Percentiles rank a stretch among this genome's conserved stretches.
These are phyloP conservation scores for Pogonomyrmex californicus DNA, from an alignment of 1,140 invertebrate species.

Conservation along the genomic window DNA sequence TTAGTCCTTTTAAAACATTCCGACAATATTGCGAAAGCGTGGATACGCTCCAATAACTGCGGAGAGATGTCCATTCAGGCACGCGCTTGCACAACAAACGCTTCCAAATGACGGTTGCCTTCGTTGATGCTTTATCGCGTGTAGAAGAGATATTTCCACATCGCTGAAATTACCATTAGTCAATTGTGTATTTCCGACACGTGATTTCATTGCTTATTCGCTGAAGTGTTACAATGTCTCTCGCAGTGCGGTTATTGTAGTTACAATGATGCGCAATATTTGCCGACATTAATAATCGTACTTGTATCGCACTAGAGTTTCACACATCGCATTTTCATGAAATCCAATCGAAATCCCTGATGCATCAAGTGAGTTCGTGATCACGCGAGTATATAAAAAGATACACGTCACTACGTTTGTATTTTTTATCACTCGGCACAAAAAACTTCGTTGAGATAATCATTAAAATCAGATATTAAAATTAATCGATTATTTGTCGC, in stretches of 20 bases:
- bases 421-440: constrained; percentile 6
- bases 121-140: constrained; percentile 6
- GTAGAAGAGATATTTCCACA: constrained; percentile 27
- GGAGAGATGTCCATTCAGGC: constrained; percentile 5
- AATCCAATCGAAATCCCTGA: constrained; percentile 12
- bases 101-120: constrained; percentile 3
- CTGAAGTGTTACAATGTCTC: constrained; percentile 35
- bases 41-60: constrained; percentile 3
- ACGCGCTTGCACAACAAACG: constrained; percentile 7
- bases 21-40: constrained; percentile 19
- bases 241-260: neutral
- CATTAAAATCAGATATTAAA: neutral
- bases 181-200: constrained; percentile 43
- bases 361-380: neutral
- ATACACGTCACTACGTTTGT: neutral
- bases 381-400: constrained; percentile 17
- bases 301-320: neutral
- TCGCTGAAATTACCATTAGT: constrained; percentile 38
- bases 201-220: constrained; percentile 16
- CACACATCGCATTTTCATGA: constrained; percentile 2
- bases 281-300: constrained; percentile 5
- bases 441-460: neutral
- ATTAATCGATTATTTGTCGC: neutral
- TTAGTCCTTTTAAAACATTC: constrained; percentile 17
- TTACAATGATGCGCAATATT: constrained; percentile 23